Base-by-base conservation (phyloP, 1,140 invertebrate species). In the Berghia stephanieae region DNA sequence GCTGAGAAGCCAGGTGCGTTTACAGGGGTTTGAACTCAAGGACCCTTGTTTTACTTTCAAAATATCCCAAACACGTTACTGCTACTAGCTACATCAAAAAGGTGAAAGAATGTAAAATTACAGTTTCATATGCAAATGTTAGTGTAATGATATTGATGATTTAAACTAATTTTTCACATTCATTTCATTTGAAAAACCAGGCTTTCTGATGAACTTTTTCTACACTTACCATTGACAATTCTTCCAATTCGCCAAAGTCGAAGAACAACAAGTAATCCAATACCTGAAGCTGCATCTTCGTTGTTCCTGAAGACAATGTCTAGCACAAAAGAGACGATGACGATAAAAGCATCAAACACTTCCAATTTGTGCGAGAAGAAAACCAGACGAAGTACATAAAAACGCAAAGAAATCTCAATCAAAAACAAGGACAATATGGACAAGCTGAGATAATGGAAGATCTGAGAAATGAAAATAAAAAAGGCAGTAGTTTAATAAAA, bases 301-400 rank as follows among this genome's bases (percentile, higher is more conserved):
- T 80, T 71, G 63, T 84, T 79, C 27, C 80, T 60, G 77, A 88
- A 89, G 5, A 86, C 79, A 76, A 90, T 84, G 75, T 90, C 88
- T 60, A 90, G 83, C n/a, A 86, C 81, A 81, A 90, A 88, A 10
- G 89, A 89, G 1, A 88, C 80, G 46, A 89, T 81, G 5, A 90
- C 87, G 38, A 90, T 80, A 69, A 89, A 40, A 18, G 86, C 87
- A 84, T 90, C 89, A 85, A 90, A 89, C 72, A 90, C 44, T 74
- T 90, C 89, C 74, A 89, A 57, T 75, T 89, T 90, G 78, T 88
- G 85, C 42, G 82, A 81, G 75, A 90, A 89, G 77, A 89, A 90
- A 16, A 82, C 82, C 38, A 86, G 44, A n/a, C 88, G 72, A 78
- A 88, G 83, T 3, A 86, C 88, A 82, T 86, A 90, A 0, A 90